Percentiles rank a stretch among this genome's conserved stretches.
phyloP scores from a whole-genome alignment of 2,888 invertebrate species.

The Caenorhabditis sp. region DNA sequence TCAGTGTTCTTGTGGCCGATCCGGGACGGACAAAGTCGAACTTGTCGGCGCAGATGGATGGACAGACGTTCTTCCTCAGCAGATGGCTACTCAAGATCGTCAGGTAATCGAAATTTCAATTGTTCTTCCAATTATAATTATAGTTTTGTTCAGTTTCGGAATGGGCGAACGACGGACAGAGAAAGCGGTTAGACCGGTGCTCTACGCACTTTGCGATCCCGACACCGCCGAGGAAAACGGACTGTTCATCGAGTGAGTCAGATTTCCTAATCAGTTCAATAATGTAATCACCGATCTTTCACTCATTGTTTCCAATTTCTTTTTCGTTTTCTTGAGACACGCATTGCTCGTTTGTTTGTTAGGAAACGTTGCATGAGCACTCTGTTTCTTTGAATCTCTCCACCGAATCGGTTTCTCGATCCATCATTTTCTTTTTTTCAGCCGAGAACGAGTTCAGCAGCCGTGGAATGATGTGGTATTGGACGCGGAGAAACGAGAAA shows the following conservation, averaged over 20 bases:
- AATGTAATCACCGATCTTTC: not conserved
- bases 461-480: conserved; percentile 75
- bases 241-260: conserved; percentile 77
- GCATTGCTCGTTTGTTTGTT: too few species aligned
- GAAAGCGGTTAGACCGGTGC: conserved; percentile 78
- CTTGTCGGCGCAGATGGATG: conserved; percentile 74
- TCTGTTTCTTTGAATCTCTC: too few species aligned
- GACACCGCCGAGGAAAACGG: conserved; percentile 71
- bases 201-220: conserved; percentile 80
- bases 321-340: not conserved
- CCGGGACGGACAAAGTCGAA: conserved; percentile 80
- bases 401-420: too few species aligned
- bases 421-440: conserved; percentile 1
- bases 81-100: conserved; percentile 77
- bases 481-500: conserved; percentile 67
- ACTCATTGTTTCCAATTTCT: not conserved
- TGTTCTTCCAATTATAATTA: too few species aligned
- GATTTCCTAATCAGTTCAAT: not conserved
- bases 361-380: too few species aligned
- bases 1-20: conserved; percentile 77
- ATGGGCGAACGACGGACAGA: conserved; percentile 78
- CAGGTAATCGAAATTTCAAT: too few species aligned
- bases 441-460: conserved; percentile 76
- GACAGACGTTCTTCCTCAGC: conserved; percentile 79
- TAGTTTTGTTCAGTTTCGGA: too few species aligned